phyloP scores from a whole-genome alignment of 35 echinoderm and acorn worm genomes.

The Ophioderma brevispina region DNA sequence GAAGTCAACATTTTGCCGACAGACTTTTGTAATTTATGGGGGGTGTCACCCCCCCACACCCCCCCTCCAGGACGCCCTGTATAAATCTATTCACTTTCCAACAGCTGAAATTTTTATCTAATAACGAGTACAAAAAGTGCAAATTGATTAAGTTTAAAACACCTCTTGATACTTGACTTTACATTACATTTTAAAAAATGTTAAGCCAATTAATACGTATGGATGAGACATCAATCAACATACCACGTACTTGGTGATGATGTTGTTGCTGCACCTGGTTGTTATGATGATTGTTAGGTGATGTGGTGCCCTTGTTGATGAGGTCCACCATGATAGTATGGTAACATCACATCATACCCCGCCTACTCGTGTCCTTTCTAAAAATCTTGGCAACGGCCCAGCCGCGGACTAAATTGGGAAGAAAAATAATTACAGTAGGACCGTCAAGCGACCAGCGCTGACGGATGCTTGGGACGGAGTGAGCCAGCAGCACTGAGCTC shows the following conservation, averaged over 20 bases:
- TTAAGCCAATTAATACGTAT: too few species aligned
- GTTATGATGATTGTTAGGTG: not conserved
- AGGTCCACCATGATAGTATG: not conserved
- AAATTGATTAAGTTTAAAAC: too few species aligned
- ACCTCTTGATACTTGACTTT: too few species aligned
- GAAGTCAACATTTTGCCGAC: too few species aligned
- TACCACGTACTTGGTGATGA: not conserved
- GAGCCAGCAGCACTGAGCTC: not conserved
- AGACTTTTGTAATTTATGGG: too few species aligned
- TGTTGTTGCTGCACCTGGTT: not conserved
- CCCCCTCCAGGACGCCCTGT: too few species aligned
- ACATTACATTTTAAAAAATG: too few species aligned
- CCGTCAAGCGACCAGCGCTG: slow-evolving; percentile 10
- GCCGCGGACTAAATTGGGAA: not conserved
- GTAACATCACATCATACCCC: not conserved
- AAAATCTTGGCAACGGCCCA: not conserved
- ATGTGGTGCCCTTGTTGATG: not conserved
- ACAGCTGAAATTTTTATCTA: too few species aligned
- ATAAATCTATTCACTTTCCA: too few species aligned
- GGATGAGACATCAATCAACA: not conserved
- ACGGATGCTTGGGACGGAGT: not conserved
- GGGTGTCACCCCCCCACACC: too few species aligned
- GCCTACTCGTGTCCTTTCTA: not conserved
- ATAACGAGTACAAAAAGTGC: too few species aligned
- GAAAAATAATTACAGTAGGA: not conserved